Evolutionary conservation across 1,140 invertebrate species (phyloP).

Genomic region (Drosophila suzukii): DNA sequence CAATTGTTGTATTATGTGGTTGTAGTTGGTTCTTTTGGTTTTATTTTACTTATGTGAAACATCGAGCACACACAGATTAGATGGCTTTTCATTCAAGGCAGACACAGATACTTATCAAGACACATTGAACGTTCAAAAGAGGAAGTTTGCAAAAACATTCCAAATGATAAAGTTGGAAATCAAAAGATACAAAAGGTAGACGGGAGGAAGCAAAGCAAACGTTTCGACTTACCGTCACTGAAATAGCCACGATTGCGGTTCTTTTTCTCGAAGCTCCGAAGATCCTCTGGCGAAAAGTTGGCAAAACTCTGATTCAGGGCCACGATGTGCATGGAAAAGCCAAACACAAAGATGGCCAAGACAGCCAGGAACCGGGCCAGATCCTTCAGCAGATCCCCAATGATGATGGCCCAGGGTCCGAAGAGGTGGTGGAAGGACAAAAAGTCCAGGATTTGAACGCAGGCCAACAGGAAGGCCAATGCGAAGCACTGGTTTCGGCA

Average conservation of each 20-base stretch:
- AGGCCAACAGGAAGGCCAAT: constrained; percentile 96
- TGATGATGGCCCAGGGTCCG: constrained; percentile 98
- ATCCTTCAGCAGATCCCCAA: constrained; percentile 95
- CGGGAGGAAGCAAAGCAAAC: constrained; percentile 73
- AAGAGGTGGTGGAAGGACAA: constrained; percentile 99
- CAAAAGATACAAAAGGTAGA: constrained; percentile 22
- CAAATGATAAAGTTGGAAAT: constrained; percentile 35
- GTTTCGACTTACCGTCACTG: constrained; percentile 89
- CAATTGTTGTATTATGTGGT: constrained; percentile 77
- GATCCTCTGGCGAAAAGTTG: constrained; percentile 86
- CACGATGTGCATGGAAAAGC: constrained; percentile 99
- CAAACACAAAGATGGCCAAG: constrained; percentile 98
- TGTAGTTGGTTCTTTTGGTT: constrained; percentile 67
- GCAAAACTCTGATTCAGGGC: constrained; percentile 97
- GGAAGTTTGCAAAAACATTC: constrained; percentile 72
- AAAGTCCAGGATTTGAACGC: constrained; percentile 98
- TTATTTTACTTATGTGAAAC: constrained; percentile 61
- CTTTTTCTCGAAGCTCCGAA: constrained; percentile 85
- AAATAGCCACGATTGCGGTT: constrained; percentile 86
- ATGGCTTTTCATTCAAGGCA: constrained; percentile 73
- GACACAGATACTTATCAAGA: constrained; percentile 84
- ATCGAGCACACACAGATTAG: constrained; percentile 70
- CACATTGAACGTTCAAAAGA: constrained; percentile 67
- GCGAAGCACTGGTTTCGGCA: constrained; percentile 98
- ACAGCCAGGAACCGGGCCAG: constrained; percentile 98